These are phyloP conservation scores for Biston stratarius DNA, from an alignment of 2,888 invertebrate genomes.

Conservation along the genomic window DNA sequence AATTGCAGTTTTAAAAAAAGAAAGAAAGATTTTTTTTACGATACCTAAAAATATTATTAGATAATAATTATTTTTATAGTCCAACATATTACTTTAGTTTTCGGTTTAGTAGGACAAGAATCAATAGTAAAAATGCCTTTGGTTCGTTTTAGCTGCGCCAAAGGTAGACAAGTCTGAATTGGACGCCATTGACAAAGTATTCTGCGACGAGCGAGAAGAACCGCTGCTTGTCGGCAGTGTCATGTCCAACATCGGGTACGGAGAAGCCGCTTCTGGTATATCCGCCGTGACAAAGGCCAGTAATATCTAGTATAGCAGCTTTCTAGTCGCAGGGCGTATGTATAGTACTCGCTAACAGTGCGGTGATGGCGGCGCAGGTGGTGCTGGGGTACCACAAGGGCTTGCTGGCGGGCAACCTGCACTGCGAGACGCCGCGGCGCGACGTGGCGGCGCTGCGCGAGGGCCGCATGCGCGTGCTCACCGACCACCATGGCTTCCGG, in stretches of 20 bases:
- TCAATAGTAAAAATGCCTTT: too few species aligned
- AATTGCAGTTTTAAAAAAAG: too few species aligned
- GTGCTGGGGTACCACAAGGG: constrained; percentile 88
- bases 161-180: constrained; percentile 88
- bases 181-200: constrained; percentile 84
- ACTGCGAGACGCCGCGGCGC: constrained; percentile 86
- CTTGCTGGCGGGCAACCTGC: constrained; percentile 89
- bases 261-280: constrained; percentile 70
- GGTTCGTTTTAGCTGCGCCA: constrained; percentile 64
- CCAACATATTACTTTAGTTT: too few species aligned
- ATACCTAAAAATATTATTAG: too few species aligned
- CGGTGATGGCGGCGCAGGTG: constrained; percentile 55
- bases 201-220: constrained; percentile 80
- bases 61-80: too few species aligned
- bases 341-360: too few species aligned
- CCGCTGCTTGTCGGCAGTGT: constrained; percentile 84
- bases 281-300: constrained; percentile 85
- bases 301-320: neutral
- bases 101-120: too few species aligned
- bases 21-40: too few species aligned
- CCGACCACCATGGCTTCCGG: constrained; percentile 83
- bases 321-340: too few species aligned
- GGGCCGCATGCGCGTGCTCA: constrained; percentile 85
- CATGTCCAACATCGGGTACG: constrained; percentile 68
- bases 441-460: constrained; percentile 78